These are phyloP conservation scores for Dipodomys spectabilis DNA, from an alignment of 2,113 vertebrate genomes.

Conservation along the genomic window DNA sequence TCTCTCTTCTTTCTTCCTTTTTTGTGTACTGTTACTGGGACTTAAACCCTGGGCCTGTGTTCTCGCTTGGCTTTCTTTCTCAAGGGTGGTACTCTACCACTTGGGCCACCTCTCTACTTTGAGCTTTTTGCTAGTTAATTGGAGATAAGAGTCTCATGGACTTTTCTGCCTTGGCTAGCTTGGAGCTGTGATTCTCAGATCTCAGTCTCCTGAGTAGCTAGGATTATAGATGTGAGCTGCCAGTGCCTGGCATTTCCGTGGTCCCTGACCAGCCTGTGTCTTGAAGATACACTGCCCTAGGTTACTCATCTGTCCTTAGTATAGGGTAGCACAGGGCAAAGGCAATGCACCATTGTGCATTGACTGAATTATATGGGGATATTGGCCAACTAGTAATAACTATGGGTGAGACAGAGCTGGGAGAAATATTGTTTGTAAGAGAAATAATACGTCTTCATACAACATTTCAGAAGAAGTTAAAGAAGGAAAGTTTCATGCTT, in stretches of 20 bases:
- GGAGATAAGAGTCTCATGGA: no score
- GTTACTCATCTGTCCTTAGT: neutral
- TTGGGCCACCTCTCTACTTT: no score
- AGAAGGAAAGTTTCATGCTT: neutral
- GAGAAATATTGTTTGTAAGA: conserved; percentile 16
- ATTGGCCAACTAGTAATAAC: neutral
- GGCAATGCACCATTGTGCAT: neutral
- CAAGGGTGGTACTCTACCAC: no score
- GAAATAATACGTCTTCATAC: neutral
- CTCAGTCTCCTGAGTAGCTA: no score
- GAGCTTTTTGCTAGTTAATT: no score
- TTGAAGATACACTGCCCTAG: neutral
- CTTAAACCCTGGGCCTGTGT: no score
- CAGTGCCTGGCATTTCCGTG: neutral
- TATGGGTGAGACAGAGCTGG: neutral
- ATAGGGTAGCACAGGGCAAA: neutral
- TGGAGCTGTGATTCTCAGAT: no score
- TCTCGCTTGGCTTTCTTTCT: no score
- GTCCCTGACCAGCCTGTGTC: neutral
- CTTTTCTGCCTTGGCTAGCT: no score
- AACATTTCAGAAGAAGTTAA: neutral
- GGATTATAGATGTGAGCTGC: no score
- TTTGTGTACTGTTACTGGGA: no score
- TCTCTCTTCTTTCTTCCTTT: neutral
- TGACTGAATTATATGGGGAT: neutral